Conservation (phyloP, 2,888 invertebrate genomes). For the Girardia tigrina region DNA sequence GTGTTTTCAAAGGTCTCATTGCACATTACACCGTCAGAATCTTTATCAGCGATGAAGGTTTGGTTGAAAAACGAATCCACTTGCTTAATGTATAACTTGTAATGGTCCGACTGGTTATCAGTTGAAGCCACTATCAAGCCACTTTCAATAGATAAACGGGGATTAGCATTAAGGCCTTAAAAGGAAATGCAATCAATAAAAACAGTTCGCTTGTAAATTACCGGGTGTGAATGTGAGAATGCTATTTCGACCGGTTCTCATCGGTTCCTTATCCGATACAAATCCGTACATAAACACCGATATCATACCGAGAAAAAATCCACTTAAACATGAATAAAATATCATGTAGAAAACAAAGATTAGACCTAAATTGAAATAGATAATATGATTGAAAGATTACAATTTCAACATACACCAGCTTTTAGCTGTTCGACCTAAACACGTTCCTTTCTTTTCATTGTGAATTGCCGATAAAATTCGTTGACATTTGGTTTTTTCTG, state of each 20-base stretch:
- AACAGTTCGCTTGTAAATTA: neutral
- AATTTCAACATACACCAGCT: neutral
- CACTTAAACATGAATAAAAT: conserved; percentile 78
- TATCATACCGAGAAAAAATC: conserved; percentile 84
- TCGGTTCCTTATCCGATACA: neutral
- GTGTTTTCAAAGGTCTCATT: neutral
- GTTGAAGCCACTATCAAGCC: neutral
- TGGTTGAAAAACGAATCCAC: neutral
- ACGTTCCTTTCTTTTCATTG: neutral
- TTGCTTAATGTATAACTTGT: neutral
- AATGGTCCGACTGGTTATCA: neutral
- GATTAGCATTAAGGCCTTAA: neutral
- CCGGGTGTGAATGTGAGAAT: neutral
- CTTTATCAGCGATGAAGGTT: neutral
- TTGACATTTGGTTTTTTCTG: neutral
- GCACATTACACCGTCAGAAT: neutral
- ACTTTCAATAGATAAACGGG: neutral
- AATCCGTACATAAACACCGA: conserved; percentile 60
- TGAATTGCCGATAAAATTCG: neutral
- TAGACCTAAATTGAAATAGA: neutral
- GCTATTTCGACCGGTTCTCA: neutral
- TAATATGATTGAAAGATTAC: too few relatives aligned
- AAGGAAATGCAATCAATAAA: neutral
- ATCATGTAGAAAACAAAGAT: conserved; percentile 85
- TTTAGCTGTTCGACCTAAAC: neutral